Conservation (phyloP, 2,797 vertebrate genomes). For the Betta splendens region DNA sequence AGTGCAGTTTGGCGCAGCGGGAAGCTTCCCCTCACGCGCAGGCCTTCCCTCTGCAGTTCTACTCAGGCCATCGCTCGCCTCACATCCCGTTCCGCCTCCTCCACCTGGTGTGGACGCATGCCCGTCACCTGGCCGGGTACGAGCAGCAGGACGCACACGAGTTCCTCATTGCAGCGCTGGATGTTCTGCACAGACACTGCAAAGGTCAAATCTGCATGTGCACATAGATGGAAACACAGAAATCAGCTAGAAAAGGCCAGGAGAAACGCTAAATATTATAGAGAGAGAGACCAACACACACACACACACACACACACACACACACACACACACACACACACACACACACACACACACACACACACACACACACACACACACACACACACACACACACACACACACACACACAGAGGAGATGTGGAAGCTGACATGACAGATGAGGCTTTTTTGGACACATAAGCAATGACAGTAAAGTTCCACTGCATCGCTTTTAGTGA, state of each 20-base stretch:
- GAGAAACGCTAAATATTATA: too few relatives aligned
- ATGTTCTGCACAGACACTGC: slow-evolving; percentile 98
- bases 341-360: too few relatives aligned
- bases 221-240: neutral
- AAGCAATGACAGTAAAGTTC: slow-evolving; percentile 23
- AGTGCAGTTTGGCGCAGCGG: neutral
- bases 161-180: slow-evolving; percentile 97
- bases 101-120: slow-evolving; percentile 98
- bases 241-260: too few relatives aligned
- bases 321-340: too few relatives aligned
- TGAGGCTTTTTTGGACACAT: slow-evolving; percentile 4
- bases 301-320: too few relatives aligned
- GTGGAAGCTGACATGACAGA: slow-evolving; percentile 9
- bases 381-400: too few relatives aligned
- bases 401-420: too few relatives aligned
- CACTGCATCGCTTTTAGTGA: slow-evolving; percentile 38
- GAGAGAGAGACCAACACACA: too few relatives aligned
- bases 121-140: slow-evolving; percentile 96
- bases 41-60: slow-evolving; percentile 82
- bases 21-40: neutral
- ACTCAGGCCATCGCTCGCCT: slow-evolving; percentile 96
- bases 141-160: slow-evolving; percentile 98
- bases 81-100: slow-evolving; percentile 99
- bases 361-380: too few relatives aligned
- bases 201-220: slow-evolving; percentile 79